Conservation (phyloP, 2,113 vertebrate genomes). For the Pristiophorus japonicus region DNA sequence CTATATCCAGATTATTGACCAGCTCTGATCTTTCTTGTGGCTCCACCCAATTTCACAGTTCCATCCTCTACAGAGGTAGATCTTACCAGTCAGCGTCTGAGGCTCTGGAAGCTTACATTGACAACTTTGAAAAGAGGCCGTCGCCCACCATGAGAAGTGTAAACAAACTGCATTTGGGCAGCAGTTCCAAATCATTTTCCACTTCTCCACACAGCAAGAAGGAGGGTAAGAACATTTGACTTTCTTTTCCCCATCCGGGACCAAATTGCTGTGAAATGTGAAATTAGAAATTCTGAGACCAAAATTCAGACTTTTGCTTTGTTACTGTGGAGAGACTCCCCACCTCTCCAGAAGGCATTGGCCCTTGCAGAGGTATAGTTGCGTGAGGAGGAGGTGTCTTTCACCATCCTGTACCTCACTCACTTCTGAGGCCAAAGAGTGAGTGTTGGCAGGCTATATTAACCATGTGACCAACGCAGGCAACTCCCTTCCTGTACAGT, state of each 20-base stretch:
- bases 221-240: not conserved
- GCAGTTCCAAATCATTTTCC: not conserved
- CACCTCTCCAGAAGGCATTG: not conserved
- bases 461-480: not conserved
- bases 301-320: not conserved
- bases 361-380: not conserved
- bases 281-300: not conserved
- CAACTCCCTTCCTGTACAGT: not conserved
- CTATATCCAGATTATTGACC: slow-evolving; percentile 65
- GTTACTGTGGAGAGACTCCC: not conserved
- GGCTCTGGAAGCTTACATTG: slow-evolving; percentile 79
- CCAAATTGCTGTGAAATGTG: not conserved
- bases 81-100: slow-evolving; percentile 71
- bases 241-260: not conserved
- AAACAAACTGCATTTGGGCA: slow-evolving; percentile 49
- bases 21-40: slow-evolving; percentile 42
- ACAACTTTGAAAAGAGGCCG: slow-evolving; percentile 65
- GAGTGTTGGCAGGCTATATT: not conserved
- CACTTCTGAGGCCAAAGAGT: not conserved
- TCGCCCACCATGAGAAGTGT: slow-evolving; percentile 39
- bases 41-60: slow-evolving; percentile 29
- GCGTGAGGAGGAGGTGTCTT: not conserved
- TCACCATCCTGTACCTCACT: not conserved
- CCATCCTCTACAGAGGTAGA: slow-evolving; percentile 64
- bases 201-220: not conserved